phyloP scores from a whole-genome alignment of 2,888 invertebrate genomes.

The Rapana venosa region DNA sequence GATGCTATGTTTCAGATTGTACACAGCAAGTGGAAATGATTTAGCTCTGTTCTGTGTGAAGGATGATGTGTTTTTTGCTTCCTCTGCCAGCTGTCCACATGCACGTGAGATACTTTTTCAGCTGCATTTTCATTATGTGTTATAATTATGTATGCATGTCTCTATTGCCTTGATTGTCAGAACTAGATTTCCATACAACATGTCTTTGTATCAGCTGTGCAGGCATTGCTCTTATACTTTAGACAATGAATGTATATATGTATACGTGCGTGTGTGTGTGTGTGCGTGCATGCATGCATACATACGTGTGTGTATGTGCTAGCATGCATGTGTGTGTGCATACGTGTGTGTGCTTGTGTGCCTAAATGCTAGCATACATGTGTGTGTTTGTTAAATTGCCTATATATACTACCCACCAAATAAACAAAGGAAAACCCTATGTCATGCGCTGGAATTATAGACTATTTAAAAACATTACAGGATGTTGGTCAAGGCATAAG shows the following conservation, averaged over 20 bases:
- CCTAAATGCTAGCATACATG: background rate
- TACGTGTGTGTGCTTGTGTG: background rate
- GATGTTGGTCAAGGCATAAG: no score
- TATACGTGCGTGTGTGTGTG: background rate
- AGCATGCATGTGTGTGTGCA: no score
- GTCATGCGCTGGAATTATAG: no score
- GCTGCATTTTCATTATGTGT: background rate
- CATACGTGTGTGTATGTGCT: no score
- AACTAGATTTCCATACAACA: no score
- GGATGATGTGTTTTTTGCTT: background rate
- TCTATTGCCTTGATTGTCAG: no score
- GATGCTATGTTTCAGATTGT: slow-evolving; percentile 21
- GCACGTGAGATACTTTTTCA: slow-evolving; percentile 4
- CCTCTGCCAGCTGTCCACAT: slow-evolving; percentile 35
- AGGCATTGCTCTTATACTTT: no score
- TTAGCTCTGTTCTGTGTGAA: slow-evolving; percentile 38
- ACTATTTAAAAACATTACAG: no score
- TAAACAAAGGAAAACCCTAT: no score
- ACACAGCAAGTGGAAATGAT: slow-evolving; percentile 34
- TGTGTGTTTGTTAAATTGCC: background rate
- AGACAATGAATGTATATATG: background rate
- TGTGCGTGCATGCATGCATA: no score
- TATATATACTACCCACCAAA: no score
- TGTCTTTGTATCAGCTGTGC: no score
- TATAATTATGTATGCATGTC: background rate